Evolutionary conservation across 2,888 invertebrate species (phyloP), one percentile per base, ranked within the genome.

Genomic region (Tenthredo scrophulariae): DNA sequence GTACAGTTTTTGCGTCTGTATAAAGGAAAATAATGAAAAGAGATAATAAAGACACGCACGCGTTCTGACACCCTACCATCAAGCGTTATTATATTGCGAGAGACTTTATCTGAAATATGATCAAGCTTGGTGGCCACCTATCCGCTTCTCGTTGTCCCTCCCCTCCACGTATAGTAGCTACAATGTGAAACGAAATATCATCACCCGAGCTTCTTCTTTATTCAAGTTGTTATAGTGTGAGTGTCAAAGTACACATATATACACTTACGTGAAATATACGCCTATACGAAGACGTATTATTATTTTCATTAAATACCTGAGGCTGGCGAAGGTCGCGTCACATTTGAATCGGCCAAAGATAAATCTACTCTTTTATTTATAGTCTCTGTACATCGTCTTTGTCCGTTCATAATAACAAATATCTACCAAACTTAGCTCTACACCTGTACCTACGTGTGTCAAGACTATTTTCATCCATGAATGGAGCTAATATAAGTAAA

Each of bases 41-140:
- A 37, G 13, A 18, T 37, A n/a, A 37, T 26, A 70, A 37, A 70
- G 37, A 70, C 33, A 70, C 70, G 70, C 70, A 70, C 62, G 62
- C 37, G 70, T 70, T 70, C 70, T n/a, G 70, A 70, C 70, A 70
- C 70, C 70, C 70, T 70, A 70, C 70, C 75, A 40, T 75, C 75
- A 46, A 46, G 26, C 75, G 43, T 22, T 72, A 46, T 29, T 46
- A 75, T 26, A 46, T n/a, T 75, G 46, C 46, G 9, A 33, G 33
- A 79, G 54, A 46, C 54, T 58, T 58, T 79, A 79, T 54, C 54
- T 79, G 79, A 79, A 79, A 79, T 79, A 79, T 79, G 79, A 79
- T 79, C 79, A 54, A 79, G 79, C 58, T 54, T n/a, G 29, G 58
- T 54, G 54, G 79, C 26, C 46, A 46, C 46, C 46, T n/a, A 46